Base-by-base conservation (phyloP, 2,797 vertebrate genomes). In the Labroides dimidiatus region DNA sequence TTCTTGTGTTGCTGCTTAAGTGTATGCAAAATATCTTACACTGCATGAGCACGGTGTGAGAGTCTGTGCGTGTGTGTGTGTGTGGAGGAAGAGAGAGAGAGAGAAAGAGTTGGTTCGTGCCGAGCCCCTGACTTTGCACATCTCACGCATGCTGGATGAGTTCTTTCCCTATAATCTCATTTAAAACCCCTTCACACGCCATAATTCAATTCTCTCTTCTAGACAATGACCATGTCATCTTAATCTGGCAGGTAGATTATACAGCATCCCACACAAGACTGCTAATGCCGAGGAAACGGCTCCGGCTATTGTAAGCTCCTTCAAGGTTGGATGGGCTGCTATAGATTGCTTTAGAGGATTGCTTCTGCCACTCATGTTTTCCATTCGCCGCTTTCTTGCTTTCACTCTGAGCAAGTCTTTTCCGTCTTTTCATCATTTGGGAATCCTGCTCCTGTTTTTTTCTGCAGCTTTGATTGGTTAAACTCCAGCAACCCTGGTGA, bases 161-260 rank as follows among this genome's bases (percentile, higher is more conserved):
- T 87, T 81, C 82, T 76, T 87, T 78, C 81, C 75, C 80, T 85
- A 83, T 93, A 92, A 94, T 94, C 91, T 91, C 86, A 89, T 93
- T 93, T 92, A 91, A 91, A 91, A 68, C 89, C 84, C 85, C 86
- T 92, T 93, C 91, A 93, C 90, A 92, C 89, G 81, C 83, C 64
- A 90, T 93, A 92, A 92, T 92, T 93, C 88, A 93, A 93, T 93
- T 92, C 89, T 90, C 89, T 87, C 82, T 88, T 90, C 84, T 82
- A 92, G 92, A 93, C 91, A 93, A 93, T 93, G 90, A 90, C 91
- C 90, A 91, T 91, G 91, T 92, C 93, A 92, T 93, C 92, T 93
- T 92, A 92, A 92, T 94, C 91, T 93, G 89, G 89, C 92, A 94
- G 92, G 92, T 92, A 93, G 91, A 93, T 94, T 92, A 92, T 90